Conservation (phyloP, 2,797 vertebrate genomes). For the Cyprinodon diabolis region DNA sequence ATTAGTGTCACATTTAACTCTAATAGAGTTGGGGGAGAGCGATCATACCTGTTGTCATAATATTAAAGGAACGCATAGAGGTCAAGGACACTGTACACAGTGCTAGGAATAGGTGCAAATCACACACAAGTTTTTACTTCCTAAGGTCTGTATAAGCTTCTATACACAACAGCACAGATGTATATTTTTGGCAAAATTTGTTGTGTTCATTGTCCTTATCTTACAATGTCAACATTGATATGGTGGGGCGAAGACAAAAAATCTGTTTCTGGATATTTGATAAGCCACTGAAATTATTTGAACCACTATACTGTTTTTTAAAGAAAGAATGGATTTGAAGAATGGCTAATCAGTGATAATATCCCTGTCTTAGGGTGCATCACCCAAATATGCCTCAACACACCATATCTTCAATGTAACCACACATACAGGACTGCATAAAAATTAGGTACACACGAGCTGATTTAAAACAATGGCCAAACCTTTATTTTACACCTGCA, state of each 20-base stretch:
- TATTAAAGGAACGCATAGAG: constrained; percentile 5
- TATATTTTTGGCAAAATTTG: constrained; percentile 10
- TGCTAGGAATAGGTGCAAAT: neutral
- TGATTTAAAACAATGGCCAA: constrained; percentile 12
- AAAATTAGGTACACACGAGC: neutral
- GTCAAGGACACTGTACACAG: constrained; percentile 8
- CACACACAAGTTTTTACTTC: neutral
- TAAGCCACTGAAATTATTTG: neutral
- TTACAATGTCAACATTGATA: neutral
- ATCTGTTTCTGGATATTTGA: constrained; percentile 6
- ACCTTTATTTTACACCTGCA: constrained; percentile 1
- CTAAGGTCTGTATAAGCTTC: neutral
- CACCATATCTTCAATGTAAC: constrained; percentile 26
- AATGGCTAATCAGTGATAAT: constrained; percentile 15
- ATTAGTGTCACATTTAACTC: constrained; percentile 33
- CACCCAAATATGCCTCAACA: constrained; percentile 14
- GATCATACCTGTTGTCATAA: constrained; percentile 3
- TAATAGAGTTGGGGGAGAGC: constrained; percentile 8
- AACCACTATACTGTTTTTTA: neutral
- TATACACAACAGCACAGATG: neutral
- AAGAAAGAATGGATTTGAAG: constrained; percentile 1
- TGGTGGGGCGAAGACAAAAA: neutral
- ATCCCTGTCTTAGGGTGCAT: constrained; percentile 6
- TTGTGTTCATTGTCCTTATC: neutral
- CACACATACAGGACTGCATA: constrained; percentile 10